Conservation (phyloP, 2,113 vertebrate species). For the Stigmatopora nigra region DNA sequence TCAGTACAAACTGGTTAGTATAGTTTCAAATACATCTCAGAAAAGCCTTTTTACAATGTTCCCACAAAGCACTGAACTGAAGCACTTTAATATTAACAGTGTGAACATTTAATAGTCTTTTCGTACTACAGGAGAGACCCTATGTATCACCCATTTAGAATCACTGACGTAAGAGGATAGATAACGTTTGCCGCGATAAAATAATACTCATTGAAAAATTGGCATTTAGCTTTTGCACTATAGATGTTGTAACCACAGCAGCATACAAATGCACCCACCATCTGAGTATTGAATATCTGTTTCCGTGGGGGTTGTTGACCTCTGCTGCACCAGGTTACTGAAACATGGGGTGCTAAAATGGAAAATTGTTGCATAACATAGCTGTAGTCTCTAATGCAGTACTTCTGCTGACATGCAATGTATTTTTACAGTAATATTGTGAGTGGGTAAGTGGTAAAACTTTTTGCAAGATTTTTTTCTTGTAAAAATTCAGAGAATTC, state of each 20-base stretch:
- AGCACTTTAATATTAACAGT: too few relatives aligned
- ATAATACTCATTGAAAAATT: too few relatives aligned
- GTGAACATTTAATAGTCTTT: too few relatives aligned
- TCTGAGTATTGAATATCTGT: constrained; percentile 11
- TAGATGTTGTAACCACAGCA: neutral
- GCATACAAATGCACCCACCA: neutral
- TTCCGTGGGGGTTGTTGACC: constrained; percentile 10
- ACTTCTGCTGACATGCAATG: constrained; percentile 8
- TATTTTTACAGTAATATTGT: constrained; percentile 1
- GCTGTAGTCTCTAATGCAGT: neutral
- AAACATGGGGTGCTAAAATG: constrained; percentile 25
- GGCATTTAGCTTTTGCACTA: too few relatives aligned
- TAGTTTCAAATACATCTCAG: neutral
- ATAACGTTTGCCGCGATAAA: too few relatives aligned
- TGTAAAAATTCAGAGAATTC: too few relatives aligned
- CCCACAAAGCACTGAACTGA: neutral
- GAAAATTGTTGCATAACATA: constrained; percentile 34
- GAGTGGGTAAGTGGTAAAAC: neutral
- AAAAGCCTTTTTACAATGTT: neutral
- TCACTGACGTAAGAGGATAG: too few relatives aligned
- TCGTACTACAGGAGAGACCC: too few relatives aligned
- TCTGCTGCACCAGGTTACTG: constrained; percentile 9
- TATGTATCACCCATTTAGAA: too few relatives aligned
- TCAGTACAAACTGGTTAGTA: neutral
- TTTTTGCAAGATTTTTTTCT: neutral